Base-by-base conservation (phyloP, 1,140 invertebrate genomes). In the Doryteuthis pealeii region DNA sequence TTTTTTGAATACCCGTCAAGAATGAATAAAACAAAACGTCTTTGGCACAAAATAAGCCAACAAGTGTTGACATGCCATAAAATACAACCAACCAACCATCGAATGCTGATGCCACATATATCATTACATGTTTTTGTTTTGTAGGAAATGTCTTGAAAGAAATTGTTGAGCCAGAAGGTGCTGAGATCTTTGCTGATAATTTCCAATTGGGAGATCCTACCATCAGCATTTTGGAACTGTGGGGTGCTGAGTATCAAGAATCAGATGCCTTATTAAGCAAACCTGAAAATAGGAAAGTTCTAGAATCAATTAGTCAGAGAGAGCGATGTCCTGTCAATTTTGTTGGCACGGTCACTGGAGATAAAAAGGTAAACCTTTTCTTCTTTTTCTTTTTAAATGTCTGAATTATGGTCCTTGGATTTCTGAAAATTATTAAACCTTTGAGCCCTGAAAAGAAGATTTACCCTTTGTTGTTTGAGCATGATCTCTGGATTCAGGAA, bases 221-320 rank as follows among this genome's bases (percentile, higher is more conserved):
- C 12, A 93, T 99, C 18, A 96, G 92, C 69, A 93, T 95, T 0
- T 86, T 98, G 73, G 97, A 99, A 86, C 86, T 99, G 6, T 99
- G 97, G 97, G 96, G 96, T 0, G 97, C 97, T 0, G 97, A 99
- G 86, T 99, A 99, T 84, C 97, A 99, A 89, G 97, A 99, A 88
- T 98, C 94, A 74, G 93, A 99, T 87, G 97, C 96, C 0, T 89
- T 97, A 58, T 87, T 98, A 0, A 93, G 95, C 77, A 62, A 54
- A 22, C 75, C 93, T 72, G 90, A 94, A 80, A 89, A 91, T 14
- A 70, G 73, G n/a, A 74, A 87, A 18, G 75, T 93, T 1, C 87
- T 99, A 0, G 89, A 92, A 81, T 89, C 90, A 79, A 94, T 99
- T 71, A 93, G 94, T 58, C 83, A 89, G 22, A 90, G 97, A 74